Percentiles rank a stretch among this genome's conserved stretches.
Conservation (phyloP, 2,888 invertebrate genomes). For the Anoplius nigerrimus region DNA sequence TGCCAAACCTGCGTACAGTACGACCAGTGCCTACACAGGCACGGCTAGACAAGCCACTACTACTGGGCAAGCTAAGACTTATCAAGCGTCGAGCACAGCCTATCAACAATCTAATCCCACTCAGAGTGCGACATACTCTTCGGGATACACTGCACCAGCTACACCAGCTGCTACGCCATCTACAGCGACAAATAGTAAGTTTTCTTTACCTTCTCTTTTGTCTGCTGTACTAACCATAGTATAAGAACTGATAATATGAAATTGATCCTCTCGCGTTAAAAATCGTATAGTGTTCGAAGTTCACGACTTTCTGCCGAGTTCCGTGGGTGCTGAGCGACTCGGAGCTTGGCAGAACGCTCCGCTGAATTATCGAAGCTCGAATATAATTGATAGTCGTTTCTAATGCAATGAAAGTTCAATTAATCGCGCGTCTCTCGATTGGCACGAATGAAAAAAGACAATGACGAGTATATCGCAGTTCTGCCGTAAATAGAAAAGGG, state of each 20-base stretch:
- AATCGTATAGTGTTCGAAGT: neutral
- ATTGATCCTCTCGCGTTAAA: constrained; percentile 62
- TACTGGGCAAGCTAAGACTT: constrained; percentile 76
- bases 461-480: constrained; percentile 31
- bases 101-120: constrained; percentile 72
- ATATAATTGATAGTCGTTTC: too few species aligned
- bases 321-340: too few species aligned
- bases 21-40: constrained; percentile 83
- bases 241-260: constrained; percentile 63
- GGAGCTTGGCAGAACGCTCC: too few species aligned
- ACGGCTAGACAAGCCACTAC: constrained; percentile 75
- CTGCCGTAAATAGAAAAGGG: constrained; percentile 48
- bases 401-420: too few species aligned
- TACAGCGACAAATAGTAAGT: constrained; percentile 72
- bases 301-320: neutral
- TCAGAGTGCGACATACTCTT: constrained; percentile 71
- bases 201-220: constrained; percentile 25
- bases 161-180: constrained; percentile 72
- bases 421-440: too few species aligned
- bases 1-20: constrained; percentile 84
- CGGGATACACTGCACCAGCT: constrained; percentile 72
- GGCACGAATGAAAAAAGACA: neutral
- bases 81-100: constrained; percentile 72
- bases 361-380: too few species aligned
- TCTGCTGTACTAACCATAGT: constrained; percentile 42